Conservation (phyloP, 2,113 vertebrate genomes). For the Apus apus region DNA sequence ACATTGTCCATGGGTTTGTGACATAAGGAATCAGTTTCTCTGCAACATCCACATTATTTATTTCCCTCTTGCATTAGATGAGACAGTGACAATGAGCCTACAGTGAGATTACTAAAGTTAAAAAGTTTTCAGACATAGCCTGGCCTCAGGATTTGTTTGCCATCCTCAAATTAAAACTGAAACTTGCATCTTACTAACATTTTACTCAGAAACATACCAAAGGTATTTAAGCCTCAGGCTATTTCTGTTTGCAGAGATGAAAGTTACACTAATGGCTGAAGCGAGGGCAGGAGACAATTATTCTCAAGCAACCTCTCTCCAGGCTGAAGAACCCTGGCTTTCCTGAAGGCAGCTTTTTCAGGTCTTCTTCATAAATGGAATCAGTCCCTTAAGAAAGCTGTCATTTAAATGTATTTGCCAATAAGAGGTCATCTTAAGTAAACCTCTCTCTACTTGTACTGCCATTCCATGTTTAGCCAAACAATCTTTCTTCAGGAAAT, state of each 20-base stretch:
- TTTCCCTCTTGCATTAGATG: background rate
- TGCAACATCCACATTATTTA: background rate
- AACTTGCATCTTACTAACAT: background rate
- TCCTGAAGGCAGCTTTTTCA: background rate
- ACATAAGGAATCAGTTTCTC: background rate
- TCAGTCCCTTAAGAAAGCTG: background rate
- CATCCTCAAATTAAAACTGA: background rate
- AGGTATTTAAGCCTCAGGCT: background rate
- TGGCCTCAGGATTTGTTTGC: background rate
- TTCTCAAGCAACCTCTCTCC: background rate
- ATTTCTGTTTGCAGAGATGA: background rate
- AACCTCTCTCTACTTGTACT: fast-evolving
- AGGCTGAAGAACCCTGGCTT: background rate
- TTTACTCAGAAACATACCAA: background rate
- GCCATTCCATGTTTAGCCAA: background rate
- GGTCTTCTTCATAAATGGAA: background rate
- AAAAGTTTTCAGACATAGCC: background rate
- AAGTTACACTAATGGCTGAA: background rate
- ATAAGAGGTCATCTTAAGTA: background rate
- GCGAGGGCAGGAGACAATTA: background rate
- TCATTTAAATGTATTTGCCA: background rate
- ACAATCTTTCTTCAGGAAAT: background rate
- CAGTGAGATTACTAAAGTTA: background rate
- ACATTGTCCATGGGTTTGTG: background rate
- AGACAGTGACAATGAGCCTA: background rate